These are phyloP conservation scores for Haliaeetus leucogaster DNA, from an alignment of 2,113 vertebrate genomes.

Conservation along the genomic window DNA sequence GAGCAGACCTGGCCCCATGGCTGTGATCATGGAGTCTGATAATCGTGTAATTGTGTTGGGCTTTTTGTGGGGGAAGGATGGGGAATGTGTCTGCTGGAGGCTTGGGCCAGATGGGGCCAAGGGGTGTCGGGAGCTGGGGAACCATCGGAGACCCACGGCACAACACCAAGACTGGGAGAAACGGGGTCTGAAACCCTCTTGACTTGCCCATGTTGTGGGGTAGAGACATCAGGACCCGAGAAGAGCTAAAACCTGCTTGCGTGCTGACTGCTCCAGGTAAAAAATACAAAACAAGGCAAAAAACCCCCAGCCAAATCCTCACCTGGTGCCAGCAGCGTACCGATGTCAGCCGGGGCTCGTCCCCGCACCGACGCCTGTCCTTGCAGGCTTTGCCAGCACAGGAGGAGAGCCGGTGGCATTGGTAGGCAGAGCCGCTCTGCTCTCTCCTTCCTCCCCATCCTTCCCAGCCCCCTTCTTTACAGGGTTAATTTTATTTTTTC, in stretches of 20 bases:
- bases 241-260: not conserved
- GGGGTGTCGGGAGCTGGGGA: fast-evolving
- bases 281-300: not conserved
- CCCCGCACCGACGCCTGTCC: not conserved
- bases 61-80: not conserved
- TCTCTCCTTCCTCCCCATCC: not conserved
- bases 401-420: not conserved
- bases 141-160: not conserved
- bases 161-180: not conserved
- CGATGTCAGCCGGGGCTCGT: not conserved
- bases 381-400: not conserved
- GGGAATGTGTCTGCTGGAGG: not conserved
- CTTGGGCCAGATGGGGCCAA: not conserved
- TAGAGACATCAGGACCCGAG: not conserved
- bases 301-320: not conserved
- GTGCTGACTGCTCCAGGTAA: not conserved
- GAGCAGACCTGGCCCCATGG: not conserved
- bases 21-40: not conserved
- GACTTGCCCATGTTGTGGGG: fast-evolving
- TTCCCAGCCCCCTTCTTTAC: conserved; percentile 26
- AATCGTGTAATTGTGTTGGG: not conserved
- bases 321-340: not conserved
- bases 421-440: not conserved
- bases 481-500: conserved; percentile 60
- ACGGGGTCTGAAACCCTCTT: not conserved